Evolutionary conservation across 2,797 vertebrate species (phyloP).

Genomic region (Avahi laniger): DNA sequence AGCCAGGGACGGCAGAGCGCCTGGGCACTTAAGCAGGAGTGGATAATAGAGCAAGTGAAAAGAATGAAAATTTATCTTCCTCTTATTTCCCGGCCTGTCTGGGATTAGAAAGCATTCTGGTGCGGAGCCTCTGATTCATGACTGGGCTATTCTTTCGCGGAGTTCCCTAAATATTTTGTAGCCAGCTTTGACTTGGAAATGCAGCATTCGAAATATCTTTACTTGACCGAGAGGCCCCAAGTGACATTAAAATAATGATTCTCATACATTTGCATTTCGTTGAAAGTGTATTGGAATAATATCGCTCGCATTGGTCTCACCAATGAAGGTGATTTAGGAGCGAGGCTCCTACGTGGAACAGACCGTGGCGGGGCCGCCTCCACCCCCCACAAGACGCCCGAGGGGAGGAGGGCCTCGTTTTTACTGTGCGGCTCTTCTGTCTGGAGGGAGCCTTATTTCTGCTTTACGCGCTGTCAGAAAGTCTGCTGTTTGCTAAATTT

Average conservation of each 20-base stretch:
- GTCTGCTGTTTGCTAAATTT: constrained; percentile 75
- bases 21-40: neutral
- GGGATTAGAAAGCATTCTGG: accelerated
- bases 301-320: neutral
- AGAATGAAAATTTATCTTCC: neutral
- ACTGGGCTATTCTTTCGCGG: neutral
- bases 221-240: constrained; percentile 64
- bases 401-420: constrained; percentile 71
- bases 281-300: constrained; percentile 63
- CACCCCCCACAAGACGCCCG: constrained; percentile 60
- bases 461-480: constrained; percentile 71
- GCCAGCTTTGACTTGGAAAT: constrained; percentile 31
- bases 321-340: constrained; percentile 66
- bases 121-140: neutral
- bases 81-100: neutral
- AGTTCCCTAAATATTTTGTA: constrained; percentile 38
- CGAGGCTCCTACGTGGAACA: constrained; percentile 35
- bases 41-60: neutral
- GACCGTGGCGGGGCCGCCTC: constrained; percentile 50
- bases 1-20: neutral
- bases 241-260: constrained; percentile 66
- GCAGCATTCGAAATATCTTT: constrained; percentile 55
- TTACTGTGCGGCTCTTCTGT: constrained; percentile 61
- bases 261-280: constrained; percentile 63
- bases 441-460: constrained; percentile 80